Evolutionary conservation across 2,888 invertebrate genomes (phyloP).

Genomic region (Coenonympha arcania): DNA sequence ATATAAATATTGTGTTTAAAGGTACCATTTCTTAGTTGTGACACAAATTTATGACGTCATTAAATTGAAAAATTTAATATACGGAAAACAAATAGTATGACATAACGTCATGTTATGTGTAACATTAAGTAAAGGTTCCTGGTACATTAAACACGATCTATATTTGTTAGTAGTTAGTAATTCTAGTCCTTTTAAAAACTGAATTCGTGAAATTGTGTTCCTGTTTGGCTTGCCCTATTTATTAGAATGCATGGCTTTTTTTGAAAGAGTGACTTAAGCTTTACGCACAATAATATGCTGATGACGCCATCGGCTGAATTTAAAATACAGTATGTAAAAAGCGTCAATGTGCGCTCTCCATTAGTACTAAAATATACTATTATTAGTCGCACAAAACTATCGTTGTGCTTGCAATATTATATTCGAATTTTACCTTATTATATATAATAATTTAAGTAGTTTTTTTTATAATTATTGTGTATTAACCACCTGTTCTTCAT

Average conservation of each 20-base stretch:
- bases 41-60: neutral
- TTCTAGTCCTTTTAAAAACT: constrained; percentile 18
- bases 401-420: constrained; percentile 23
- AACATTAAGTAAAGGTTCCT: neutral
- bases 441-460: constrained; percentile 11
- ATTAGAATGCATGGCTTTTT: constrained; percentile 3
- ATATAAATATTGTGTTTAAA: neutral
- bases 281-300: neutral
- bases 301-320: too few relatives aligned
- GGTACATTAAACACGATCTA: neutral
- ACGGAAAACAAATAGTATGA: neutral
- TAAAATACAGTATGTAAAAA: too few relatives aligned
- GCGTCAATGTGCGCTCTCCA: too few relatives aligned
- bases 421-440: constrained; percentile 17
- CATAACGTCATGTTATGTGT: neutral
- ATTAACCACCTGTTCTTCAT: neutral
- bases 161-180: constrained; percentile 19
- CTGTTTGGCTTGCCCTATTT: constrained; percentile 21
- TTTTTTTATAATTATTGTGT: neutral
- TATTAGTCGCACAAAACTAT: constrained; percentile 15
- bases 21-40: constrained; percentile 4
- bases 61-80: too few relatives aligned
- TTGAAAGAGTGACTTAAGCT: constrained; percentile 15
- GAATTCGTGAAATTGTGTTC: constrained; percentile 12
- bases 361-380: too few relatives aligned